Base-by-base conservation (phyloP, 2,797 vertebrate genomes). In the Spinus olivaceus region DNA sequence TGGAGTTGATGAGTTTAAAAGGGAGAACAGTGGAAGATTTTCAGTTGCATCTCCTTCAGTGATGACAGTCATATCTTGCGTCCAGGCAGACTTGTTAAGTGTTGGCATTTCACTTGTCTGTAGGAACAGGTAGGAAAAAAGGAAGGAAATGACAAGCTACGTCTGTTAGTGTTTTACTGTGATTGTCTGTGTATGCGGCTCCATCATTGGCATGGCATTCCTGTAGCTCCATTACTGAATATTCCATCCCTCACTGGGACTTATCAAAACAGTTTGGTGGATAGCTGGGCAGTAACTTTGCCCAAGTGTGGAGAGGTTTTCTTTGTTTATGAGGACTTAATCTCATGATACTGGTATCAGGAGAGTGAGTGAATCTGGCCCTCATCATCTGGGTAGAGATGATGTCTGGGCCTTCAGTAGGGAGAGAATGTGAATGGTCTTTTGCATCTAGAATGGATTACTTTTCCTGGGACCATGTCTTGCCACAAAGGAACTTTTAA, bases 361-460 rank as follows among this genome's bases (percentile, higher is more conserved):
- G 4, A 74, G 27, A 54, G 9, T 17, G 30, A 33, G 28, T 59
- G 22, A 76, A 76, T 33, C 30, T 83, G 35, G 6, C 49, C 35
- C 7, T 88, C 10, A 12, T 78, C 49, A 50, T 84, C 14, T 81
- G 47, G 2, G 10, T 33, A 46, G 42, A 69, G 20, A 27, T 54
- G 47, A 47, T 63, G 16, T 33, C 35, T 60, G 35, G 7, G 3
- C 13, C 15, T 89, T 79, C 23, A 41, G 10, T 3, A 69, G 37
- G 10, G 39, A 33, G 47, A 37, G 37, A 63, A 72, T 27, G 49
- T 30, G 30, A 81, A 30, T 39, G 39, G 8, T 28, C 15, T 37
- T 2, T 2, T 0, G 0, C 20, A 78, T 35, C 21, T 74, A 32
- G 19, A 57, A 35, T 35, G 32, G 24, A 23, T 66, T 71, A 15